phyloP scores from a whole-genome alignment of 2,113 vertebrate genomes.

The Pteropus alecto region DNA sequence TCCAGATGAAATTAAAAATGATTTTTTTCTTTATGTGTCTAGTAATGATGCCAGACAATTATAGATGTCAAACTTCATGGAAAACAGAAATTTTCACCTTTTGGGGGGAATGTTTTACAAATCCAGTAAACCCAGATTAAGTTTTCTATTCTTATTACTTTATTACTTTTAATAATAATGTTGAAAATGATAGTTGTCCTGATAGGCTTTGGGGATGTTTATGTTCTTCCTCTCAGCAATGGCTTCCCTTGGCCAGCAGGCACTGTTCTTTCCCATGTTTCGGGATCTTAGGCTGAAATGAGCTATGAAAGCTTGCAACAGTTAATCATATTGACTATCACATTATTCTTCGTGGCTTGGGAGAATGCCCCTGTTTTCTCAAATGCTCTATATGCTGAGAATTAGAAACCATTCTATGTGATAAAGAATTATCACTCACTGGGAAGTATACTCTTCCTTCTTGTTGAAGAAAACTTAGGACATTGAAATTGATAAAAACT shows the following conservation, averaged over 20 bases:
- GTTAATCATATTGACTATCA: conserved; percentile 2
- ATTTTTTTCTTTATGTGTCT: neutral
- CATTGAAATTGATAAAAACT: conserved; percentile 78
- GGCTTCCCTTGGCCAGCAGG: neutral
- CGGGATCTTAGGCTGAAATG: neutral
- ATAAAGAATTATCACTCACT: conserved; percentile 48
- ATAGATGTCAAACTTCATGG: neutral
- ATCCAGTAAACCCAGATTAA: neutral
- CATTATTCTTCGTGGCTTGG: conserved; percentile 42
- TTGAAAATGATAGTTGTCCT: neutral
- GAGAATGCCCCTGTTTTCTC: conserved; percentile 43
- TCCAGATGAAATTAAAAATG: neutral
- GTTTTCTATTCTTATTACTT: neutral
- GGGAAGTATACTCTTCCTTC: conserved; percentile 57
- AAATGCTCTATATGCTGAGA: conserved; percentile 64
- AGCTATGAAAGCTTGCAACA: neutral
- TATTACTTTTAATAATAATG: neutral
- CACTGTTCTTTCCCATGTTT: neutral
- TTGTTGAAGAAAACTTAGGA: conserved; percentile 68
- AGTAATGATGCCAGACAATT: neutral
- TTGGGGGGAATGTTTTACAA: neutral
- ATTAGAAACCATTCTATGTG: conserved; percentile 66
- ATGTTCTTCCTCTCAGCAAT: neutral
- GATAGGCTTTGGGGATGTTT: neutral
- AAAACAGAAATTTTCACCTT: neutral